phyloP scores from a whole-genome alignment of 2,113 vertebrate genomes.

The Callipepla californica region DNA sequence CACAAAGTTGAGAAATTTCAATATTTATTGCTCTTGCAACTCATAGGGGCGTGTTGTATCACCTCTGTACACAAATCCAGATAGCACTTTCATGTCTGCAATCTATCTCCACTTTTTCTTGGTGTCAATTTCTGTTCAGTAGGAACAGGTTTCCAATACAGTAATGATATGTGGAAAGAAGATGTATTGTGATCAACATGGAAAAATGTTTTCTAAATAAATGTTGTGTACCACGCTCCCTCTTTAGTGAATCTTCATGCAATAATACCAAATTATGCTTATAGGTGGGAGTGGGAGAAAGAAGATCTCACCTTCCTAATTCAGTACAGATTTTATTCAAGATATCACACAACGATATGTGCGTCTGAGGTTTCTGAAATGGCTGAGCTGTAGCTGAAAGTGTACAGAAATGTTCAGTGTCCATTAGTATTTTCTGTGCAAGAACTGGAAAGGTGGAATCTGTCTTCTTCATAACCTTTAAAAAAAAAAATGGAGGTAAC shows the following conservation, averaged over 20 bases:
- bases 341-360: background rate
- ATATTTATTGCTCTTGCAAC: background rate
- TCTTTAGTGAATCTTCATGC: accelerated
- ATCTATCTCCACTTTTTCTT: background rate
- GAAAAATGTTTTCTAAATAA: background rate
- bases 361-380: background rate
- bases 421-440: background rate
- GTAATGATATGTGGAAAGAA: background rate
- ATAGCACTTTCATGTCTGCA: accelerated
- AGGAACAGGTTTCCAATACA: background rate
- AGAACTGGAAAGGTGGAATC: background rate
- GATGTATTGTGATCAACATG: background rate
- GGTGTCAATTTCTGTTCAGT: background rate
- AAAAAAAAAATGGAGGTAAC: background rate
- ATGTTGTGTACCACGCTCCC: background rate
- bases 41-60: background rate
- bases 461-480: background rate
- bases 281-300: background rate
- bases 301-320: background rate
- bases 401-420: background rate
- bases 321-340: background rate
- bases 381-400: background rate
- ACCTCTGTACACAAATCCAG: background rate
- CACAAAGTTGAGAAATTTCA: background rate
- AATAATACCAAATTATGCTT: background rate